phyloP scores from a whole-genome alignment of 2,113 vertebrate genomes.

The Podocnemis expansa region DNA sequence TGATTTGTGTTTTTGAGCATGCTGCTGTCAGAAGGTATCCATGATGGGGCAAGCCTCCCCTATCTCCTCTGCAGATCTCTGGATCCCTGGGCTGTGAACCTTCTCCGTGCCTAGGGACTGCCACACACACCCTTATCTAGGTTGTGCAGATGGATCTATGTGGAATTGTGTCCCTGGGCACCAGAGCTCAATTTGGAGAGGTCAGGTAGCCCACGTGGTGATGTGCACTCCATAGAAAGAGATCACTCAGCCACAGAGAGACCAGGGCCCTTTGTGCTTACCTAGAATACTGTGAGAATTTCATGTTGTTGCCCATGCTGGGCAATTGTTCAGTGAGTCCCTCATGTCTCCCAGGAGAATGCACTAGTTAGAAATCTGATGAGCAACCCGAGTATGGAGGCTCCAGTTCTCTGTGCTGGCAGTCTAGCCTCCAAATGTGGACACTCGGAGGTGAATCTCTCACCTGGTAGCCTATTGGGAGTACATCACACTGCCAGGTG shows the following conservation, averaged over 20 bases:
- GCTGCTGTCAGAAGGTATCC: not conserved
- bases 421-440: not conserved
- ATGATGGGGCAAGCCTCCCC: not conserved
- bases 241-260: not conserved
- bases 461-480: not conserved
- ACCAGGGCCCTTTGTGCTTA: not conserved
- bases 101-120: not conserved
- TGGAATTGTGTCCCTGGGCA: not conserved
- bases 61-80: too few species aligned
- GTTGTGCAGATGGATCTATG: not conserved
- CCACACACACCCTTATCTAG: not conserved
- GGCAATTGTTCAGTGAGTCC: not conserved
- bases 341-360: not conserved
- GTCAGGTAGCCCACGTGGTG: not conserved
- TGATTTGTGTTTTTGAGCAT: not conserved
- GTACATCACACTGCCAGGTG: fast-evolving
- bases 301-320: not conserved
- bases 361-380: fast-evolving
- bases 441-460: not conserved
- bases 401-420: fast-evolving
- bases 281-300: not conserved
- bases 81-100: not conserved
- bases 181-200: not conserved
- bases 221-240: not conserved
- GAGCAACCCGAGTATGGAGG: not conserved